Evolutionary conservation across 2,113 vertebrate species (phyloP).

Genomic region (Misgurnus mizolepis): DNA sequence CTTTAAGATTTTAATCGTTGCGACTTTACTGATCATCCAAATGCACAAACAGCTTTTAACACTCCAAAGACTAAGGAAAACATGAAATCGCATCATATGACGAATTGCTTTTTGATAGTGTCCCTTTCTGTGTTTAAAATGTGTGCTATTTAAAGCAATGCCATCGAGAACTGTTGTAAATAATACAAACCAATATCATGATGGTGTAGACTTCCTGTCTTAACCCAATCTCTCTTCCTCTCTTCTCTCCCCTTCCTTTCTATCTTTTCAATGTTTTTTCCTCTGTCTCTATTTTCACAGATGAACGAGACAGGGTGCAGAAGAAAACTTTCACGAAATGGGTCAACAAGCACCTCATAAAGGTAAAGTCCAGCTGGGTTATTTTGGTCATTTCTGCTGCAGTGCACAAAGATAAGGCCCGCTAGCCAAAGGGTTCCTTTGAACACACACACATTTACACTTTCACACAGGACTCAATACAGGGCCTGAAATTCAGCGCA

Average conservation of each 20-base stretch:
- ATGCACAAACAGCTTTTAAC: too few relatives aligned
- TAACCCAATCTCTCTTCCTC: conserved; percentile 35
- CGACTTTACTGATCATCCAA: too few relatives aligned
- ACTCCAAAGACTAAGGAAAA: too few relatives aligned
- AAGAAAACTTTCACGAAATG: conserved; percentile 99
- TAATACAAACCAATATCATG: conserved; percentile 28
- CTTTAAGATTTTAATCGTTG: too few relatives aligned
- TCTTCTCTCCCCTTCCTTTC: conserved; percentile 58
- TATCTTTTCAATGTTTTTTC: conserved; percentile 28
- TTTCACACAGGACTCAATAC: background rate
- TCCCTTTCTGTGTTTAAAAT: conserved; percentile 10
- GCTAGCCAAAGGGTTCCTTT: background rate
- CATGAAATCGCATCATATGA: too few relatives aligned
- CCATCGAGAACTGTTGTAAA: conserved; percentile 3
- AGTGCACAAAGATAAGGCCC: conserved; percentile 9
- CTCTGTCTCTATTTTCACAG: conserved; percentile 64
- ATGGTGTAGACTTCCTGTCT: conserved; percentile 33
- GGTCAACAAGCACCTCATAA: conserved; percentile 99
- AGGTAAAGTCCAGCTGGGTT: conserved; percentile 74
- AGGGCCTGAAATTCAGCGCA: too few relatives aligned
- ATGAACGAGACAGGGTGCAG: conserved; percentile 97
- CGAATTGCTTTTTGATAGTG: too few relatives aligned
- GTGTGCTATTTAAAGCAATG: conserved; percentile 26
- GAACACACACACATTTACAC: conserved; percentile 6
- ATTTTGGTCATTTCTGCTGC: conserved; percentile 14